phyloP scores from a whole-genome alignment of 2,113 vertebrate species.

The Bufo gargarizans region DNA sequence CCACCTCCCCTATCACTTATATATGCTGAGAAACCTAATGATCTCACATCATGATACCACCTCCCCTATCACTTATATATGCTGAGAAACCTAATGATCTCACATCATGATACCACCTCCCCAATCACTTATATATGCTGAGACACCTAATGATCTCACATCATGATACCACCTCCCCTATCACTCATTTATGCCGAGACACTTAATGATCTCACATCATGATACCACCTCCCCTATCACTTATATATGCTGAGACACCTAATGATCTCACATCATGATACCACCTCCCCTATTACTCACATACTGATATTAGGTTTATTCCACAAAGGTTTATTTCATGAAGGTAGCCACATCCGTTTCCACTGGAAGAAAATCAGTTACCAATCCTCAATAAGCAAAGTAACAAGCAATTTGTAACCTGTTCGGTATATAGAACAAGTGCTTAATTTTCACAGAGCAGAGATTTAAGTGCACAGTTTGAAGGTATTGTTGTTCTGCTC shows the following conservation, averaged over 20 bases:
- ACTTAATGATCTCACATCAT: not conserved
- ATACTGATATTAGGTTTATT: not conserved
- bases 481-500: conserved; percentile 9
- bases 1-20: not conserved
- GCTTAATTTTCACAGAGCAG: conserved; percentile 27
- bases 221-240: not conserved
- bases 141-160: not conserved
- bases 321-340: not conserved
- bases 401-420: conserved; percentile 16
- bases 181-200: not conserved
- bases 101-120: not conserved
- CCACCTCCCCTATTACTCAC: not conserved
- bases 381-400: not conserved
- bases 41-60: not conserved
- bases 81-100: not conserved
- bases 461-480: conserved; percentile 3
- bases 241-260: not conserved
- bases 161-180: not conserved
- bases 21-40: not conserved
- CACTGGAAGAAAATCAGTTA: not conserved
- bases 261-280: not conserved
- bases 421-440: not conserved
- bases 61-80: not conserved
- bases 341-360: not conserved
- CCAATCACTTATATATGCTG: not conserved